These are phyloP conservation scores for Alentia gelatinosa DNA, from an alignment of 2,888 invertebrate species.

Conservation along the genomic window DNA sequence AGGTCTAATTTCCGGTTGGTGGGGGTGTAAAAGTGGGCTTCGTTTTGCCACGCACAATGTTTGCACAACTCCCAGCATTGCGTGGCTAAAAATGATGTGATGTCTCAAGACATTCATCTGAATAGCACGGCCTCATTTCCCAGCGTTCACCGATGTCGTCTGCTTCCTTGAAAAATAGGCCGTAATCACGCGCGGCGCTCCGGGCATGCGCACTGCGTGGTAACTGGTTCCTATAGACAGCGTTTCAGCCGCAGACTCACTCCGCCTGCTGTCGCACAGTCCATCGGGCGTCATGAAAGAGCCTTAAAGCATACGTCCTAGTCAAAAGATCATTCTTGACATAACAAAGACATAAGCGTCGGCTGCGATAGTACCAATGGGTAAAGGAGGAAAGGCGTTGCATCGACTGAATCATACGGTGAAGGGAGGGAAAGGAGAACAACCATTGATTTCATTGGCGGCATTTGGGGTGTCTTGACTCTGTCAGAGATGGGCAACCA, in stretches of 20 bases:
- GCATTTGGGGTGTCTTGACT: not conserved
- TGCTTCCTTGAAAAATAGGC: not conserved
- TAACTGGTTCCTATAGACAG: not conserved
- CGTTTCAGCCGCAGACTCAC: not conserved
- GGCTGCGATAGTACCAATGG: not conserved
- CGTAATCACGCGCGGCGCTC: not conserved
- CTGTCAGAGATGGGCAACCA: not conserved
- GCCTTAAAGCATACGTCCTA: not conserved
- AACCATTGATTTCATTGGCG: conserved; percentile 33
- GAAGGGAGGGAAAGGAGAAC: not conserved
- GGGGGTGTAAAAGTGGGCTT: not conserved
- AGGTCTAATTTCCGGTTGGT: not conserved
- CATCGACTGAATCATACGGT: not conserved
- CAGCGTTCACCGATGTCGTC: not conserved
- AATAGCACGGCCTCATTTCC: conserved; percentile 15
- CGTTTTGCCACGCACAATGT: not conserved
- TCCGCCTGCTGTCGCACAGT: not conserved
- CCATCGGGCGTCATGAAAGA: not conserved
- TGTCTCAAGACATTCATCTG: conserved; percentile 11
- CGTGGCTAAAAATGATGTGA: not conserved
- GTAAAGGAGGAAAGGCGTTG: not conserved
- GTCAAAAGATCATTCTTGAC: conserved; percentile 24
- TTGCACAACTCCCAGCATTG: not conserved
- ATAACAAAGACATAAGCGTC: conserved; percentile 19
- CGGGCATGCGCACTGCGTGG: not conserved